Evolutionary conservation across 2,113 vertebrate species (phyloP).

Genomic region (Coreoperca whiteheadi): DNA sequence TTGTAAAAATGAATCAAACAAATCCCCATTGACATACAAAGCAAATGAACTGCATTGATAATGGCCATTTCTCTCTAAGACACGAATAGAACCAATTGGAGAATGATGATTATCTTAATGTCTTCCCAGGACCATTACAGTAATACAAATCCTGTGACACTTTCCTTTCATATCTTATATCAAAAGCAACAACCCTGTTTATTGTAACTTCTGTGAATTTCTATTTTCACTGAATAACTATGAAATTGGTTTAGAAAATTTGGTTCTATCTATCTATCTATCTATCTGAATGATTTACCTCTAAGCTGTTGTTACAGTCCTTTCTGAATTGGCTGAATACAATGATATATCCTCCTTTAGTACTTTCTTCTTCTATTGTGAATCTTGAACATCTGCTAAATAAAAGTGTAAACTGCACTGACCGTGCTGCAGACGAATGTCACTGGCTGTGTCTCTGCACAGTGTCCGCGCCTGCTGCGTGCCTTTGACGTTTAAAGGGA

Average conservation of each 20-base stretch:
- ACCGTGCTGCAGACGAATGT: not conserved
- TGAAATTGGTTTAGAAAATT: too few species aligned
- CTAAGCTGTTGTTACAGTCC: not conserved
- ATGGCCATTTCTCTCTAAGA: not conserved
- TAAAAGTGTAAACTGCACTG: not conserved
- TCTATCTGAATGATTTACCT: too few species aligned
- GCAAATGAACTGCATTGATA: not conserved
- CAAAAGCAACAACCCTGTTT: too few species aligned
- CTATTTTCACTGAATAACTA: too few species aligned
- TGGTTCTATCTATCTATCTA: not conserved
- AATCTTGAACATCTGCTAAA: not conserved
- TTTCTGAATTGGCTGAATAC: not conserved
- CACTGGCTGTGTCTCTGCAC: constrained; percentile 32
- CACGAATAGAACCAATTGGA: too few species aligned
- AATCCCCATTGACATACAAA: not conserved
- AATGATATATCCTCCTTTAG: not conserved
- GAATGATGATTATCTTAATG: not conserved
- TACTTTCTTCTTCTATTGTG: too few species aligned
- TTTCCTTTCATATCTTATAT: too few species aligned
- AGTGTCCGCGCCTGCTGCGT: constrained; percentile 1
- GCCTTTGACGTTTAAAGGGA: constrained; percentile 26
- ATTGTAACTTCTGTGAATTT: too few species aligned
- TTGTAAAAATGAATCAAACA: too few species aligned
- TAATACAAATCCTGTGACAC: not conserved
- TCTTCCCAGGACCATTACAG: not conserved